phyloP scores from a whole-genome alignment of 2,797 vertebrate genomes.

The Chloroceryle amazona region DNA sequence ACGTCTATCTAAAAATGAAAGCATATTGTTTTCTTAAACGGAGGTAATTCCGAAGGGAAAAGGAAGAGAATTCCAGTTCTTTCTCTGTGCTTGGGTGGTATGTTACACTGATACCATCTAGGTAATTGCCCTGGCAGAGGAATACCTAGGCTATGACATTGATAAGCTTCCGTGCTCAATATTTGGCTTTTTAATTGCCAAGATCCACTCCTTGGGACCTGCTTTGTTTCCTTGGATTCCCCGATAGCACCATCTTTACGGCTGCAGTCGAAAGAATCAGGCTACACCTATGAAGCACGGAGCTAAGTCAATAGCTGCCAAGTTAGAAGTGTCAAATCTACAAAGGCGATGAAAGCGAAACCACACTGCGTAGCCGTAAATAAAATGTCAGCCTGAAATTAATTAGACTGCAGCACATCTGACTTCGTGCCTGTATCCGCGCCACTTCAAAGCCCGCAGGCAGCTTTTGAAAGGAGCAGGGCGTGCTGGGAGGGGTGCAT shows the following conservation, averaged over 20 bases:
- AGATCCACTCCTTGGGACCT: not conserved
- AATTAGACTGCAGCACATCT: slow-evolving; percentile 57
- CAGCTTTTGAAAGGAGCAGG: not conserved
- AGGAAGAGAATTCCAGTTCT: slow-evolving; percentile 14
- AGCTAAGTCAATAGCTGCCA: slow-evolving; percentile 47
- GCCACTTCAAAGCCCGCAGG: slow-evolving; percentile 59
- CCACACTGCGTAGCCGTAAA: not conserved
- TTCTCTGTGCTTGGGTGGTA: slow-evolving; percentile 10
- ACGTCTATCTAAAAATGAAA: slow-evolving; percentile 15
- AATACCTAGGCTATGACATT: slow-evolving; percentile 1
- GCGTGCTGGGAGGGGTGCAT: not conserved
- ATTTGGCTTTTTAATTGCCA: slow-evolving; percentile 1
- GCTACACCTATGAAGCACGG: not conserved
- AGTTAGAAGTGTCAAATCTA: not conserved
- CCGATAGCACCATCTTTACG: not conserved
- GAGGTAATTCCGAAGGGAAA: slow-evolving; percentile 12
- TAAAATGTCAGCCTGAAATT: slow-evolving; percentile 70
- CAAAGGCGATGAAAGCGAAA: slow-evolving; percentile 11
- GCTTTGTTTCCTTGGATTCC: not conserved
- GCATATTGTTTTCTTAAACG: not conserved
- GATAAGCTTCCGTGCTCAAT: not conserved
- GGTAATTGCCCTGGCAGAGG: slow-evolving; percentile 9
- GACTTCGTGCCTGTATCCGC: not conserved
- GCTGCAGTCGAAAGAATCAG: not conserved
- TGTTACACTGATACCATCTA: not conserved